phyloP scores from a whole-genome alignment of 2,888 invertebrate genomes.

The Agapetus fuscipes region DNA sequence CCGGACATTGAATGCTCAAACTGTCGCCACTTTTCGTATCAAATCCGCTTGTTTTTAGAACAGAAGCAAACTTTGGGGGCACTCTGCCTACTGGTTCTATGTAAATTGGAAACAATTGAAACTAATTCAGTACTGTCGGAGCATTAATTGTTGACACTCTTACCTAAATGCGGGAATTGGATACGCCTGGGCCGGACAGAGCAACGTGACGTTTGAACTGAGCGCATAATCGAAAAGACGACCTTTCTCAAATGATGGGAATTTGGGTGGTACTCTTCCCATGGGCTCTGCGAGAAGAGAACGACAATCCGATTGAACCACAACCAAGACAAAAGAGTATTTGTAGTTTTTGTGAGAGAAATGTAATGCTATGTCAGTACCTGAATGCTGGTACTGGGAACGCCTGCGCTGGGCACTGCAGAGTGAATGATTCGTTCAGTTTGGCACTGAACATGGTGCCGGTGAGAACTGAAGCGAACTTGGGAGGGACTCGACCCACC shows the following conservation, averaged over 20 bases:
- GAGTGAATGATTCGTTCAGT: slow-evolving; percentile 38
- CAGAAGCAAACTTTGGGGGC: slow-evolving; percentile 47
- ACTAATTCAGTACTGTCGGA: not conserved
- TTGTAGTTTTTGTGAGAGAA: too few relatives aligned
- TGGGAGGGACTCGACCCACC: slow-evolving; percentile 57
- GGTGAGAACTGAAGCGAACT: slow-evolving; percentile 54
- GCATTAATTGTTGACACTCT: slow-evolving; percentile 24
- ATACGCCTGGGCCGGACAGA: slow-evolving; percentile 59
- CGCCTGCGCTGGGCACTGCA: slow-evolving; percentile 58
- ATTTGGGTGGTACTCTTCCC: slow-evolving; percentile 63
- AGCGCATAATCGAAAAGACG: slow-evolving; percentile 36
- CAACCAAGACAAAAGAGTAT: too few relatives aligned
- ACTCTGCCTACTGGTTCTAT: slow-evolving; percentile 30
- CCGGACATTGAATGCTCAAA: slow-evolving; percentile 40
- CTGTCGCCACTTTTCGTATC: slow-evolving; percentile 27
- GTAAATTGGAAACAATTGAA: not conserved
- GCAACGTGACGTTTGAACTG: slow-evolving; percentile 41
- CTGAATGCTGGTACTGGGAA: slow-evolving; percentile 55
- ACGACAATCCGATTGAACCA: too few relatives aligned
- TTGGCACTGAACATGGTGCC: slow-evolving; percentile 48
- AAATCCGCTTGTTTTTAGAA: slow-evolving; percentile 34
- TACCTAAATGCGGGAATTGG: slow-evolving; percentile 67
- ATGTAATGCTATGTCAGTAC: too few relatives aligned
- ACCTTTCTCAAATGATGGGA: slow-evolving; percentile 38
- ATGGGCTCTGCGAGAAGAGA: slow-evolving; percentile 52